Evolutionary conservation across 2,113 vertebrate species (phyloP).

Genomic region (Drymodes brunneopygia): DNA sequence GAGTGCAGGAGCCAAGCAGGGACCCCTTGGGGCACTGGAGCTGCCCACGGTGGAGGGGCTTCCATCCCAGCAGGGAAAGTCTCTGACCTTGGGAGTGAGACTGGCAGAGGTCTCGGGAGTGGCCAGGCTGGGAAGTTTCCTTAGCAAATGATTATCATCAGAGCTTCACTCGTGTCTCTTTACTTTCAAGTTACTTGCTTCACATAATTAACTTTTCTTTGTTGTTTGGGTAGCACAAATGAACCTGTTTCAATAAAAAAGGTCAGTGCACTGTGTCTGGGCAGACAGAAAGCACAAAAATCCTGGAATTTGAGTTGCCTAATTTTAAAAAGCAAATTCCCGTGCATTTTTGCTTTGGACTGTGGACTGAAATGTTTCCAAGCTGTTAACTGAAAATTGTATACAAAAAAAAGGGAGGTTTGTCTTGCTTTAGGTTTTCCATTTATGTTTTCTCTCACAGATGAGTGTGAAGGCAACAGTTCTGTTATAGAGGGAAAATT

Average conservation of each 20-base stretch:
- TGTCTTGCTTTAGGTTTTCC: neutral
- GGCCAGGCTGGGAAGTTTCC: neutral
- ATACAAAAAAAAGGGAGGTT: neutral
- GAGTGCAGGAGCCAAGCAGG: neutral
- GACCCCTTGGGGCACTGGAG: neutral
- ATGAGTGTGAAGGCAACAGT: neutral
- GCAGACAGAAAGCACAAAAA: neutral
- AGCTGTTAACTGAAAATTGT: neutral
- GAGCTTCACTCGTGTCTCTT: neutral
- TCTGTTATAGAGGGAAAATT: neutral
- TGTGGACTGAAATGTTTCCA: neutral
- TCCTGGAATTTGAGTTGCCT: neutral
- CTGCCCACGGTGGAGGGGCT: accelerated
- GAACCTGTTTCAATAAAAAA: neutral
- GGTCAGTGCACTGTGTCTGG: accelerated
- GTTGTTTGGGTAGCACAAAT: neutral
- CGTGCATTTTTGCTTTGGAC: neutral
- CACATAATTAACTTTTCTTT: neutral
- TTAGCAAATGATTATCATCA: neutral
- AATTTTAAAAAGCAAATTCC: neutral
- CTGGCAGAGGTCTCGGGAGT: accelerated
- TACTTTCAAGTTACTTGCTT: neutral
- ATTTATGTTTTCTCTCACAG: neutral
- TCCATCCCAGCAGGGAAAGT: accelerated
- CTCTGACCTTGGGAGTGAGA: neutral